Evolutionary conservation across 1,140 invertebrate species (phyloP).

Genomic region (Anastrepha ludens): DNA sequence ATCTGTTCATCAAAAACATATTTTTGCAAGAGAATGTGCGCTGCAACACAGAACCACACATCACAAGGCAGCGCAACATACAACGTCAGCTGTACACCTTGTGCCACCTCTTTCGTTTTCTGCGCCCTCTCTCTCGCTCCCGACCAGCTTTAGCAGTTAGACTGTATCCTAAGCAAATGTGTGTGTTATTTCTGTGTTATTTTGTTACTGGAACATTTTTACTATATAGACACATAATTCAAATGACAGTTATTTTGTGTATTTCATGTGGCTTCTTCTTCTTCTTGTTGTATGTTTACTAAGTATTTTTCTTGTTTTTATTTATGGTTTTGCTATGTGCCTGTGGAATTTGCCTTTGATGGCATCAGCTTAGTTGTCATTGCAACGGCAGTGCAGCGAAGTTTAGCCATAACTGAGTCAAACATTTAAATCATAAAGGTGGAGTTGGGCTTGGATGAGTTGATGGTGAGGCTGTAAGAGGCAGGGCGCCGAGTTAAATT

Average conservation of each 20-base stretch:
- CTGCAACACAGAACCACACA: not conserved
- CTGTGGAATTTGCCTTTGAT: conserved; percentile 19
- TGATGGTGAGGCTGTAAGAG: not conserved
- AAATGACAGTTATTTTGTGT: conserved; percentile 39
- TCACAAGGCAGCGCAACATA: not conserved
- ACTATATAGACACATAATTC: conserved; percentile 20
- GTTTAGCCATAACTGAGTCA: conserved; percentile 2
- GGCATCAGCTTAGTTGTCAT: conserved; percentile 6
- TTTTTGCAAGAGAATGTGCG: conserved; percentile 26
- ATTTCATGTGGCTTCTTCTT: conserved; percentile 36
- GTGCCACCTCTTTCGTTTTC: not conserved
- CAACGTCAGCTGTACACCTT: not conserved
- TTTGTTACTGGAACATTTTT: not conserved
- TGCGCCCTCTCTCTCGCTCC: not conserved
- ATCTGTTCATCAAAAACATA: conserved; percentile 35
- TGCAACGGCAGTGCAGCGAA: not conserved
- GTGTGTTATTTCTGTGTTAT: not conserved
- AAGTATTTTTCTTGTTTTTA: not conserved
- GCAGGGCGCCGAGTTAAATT: not conserved
- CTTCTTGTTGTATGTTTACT: not conserved
- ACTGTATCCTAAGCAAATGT: no score
- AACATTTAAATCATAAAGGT: conserved; percentile 2
- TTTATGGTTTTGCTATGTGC: not conserved
- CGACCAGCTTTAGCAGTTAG: not conserved
- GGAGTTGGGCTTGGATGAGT: not conserved